Evolutionary conservation across 2,113 vertebrate genomes (phyloP).

Genomic region (Scomber japonicus): DNA sequence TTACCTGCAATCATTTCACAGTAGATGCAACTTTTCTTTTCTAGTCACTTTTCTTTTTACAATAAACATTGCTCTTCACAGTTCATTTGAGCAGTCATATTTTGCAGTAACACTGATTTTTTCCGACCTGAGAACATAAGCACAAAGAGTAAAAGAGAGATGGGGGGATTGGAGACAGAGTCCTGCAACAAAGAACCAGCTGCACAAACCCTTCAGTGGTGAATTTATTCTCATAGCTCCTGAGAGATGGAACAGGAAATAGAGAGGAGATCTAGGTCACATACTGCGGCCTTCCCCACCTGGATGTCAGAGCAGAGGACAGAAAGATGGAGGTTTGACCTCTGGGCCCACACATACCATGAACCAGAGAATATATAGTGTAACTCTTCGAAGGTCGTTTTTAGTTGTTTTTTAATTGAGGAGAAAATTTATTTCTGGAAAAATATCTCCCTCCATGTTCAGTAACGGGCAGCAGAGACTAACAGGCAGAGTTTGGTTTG

Average conservation of each 20-base stretch:
- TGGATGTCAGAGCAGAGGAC: conserved; percentile 16
- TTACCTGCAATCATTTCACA: neutral
- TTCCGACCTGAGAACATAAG: neutral
- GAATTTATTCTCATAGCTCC: conserved; percentile 50
- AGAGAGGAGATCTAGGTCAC: conserved; percentile 31
- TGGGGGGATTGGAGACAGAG: neutral
- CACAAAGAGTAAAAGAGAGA: neutral
- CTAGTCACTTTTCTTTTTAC: too few relatives aligned
- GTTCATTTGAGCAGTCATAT: neutral
- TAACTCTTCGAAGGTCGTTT: neutral
- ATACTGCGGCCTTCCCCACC: neutral
- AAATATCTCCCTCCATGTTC: conserved; percentile 18
- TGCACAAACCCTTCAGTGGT: conserved; percentile 50
- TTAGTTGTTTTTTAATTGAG: neutral
- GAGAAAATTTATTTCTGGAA: conserved; percentile 3
- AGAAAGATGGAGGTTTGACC: neutral
- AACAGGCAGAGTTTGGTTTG: conserved; percentile 39
- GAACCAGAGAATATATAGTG: neutral
- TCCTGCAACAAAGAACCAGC: conserved; percentile 35
- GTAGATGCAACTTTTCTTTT: neutral
- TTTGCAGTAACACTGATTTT: neutral
- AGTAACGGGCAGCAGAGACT: neutral
- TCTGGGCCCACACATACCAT: neutral
- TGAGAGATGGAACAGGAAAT: conserved; percentile 40
- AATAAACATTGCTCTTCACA: neutral